A percentile compares a stretch with the other conserved stretches of the same genome.
Conservation (phyloP, 2,888 invertebrate species). For the Incurvaria masculella region DNA sequence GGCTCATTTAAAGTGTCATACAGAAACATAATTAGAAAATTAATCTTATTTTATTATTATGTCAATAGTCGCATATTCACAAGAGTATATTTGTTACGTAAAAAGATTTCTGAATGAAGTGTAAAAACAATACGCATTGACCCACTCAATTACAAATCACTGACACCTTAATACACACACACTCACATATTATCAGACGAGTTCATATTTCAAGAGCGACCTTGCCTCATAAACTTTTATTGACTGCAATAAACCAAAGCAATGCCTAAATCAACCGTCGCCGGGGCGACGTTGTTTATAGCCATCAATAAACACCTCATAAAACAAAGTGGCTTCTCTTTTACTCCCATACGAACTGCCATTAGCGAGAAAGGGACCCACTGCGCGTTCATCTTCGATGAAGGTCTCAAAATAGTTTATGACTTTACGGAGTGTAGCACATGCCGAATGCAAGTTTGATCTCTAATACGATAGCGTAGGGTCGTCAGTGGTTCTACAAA, state of each 20-base stretch:
- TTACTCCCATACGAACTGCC: slow-evolving; percentile 20
- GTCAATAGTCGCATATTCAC: too few relatives aligned
- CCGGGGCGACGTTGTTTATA: slow-evolving; percentile 29
- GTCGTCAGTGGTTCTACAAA: slow-evolving; percentile 18
- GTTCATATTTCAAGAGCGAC: slow-evolving; percentile 28
- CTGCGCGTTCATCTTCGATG: background rate
- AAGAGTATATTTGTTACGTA: too few relatives aligned
- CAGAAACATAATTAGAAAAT: too few relatives aligned
- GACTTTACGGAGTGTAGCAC: slow-evolving; percentile 30
- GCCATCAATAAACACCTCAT: slow-evolving; percentile 50
- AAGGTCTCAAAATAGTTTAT: slow-evolving; percentile 51
- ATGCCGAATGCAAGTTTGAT: slow-evolving; percentile 20
- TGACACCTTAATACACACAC: too few relatives aligned
- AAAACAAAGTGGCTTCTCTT: slow-evolving; percentile 31
- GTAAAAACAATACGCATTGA: too few relatives aligned
- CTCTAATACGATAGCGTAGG: slow-evolving; percentile 21
- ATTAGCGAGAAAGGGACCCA: slow-evolving; percentile 23
- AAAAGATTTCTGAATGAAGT: too few relatives aligned
- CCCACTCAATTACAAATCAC: too few relatives aligned
- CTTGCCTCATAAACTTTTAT: slow-evolving; percentile 56
- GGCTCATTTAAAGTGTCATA: too few relatives aligned
- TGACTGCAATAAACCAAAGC: slow-evolving; percentile 55
- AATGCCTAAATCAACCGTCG: slow-evolving; percentile 47
- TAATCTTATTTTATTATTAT: too few relatives aligned
- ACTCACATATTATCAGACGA: too few relatives aligned